Base-by-base conservation (phyloP, 2,888 invertebrate genomes). In the Marronus borbonicus region DNA sequence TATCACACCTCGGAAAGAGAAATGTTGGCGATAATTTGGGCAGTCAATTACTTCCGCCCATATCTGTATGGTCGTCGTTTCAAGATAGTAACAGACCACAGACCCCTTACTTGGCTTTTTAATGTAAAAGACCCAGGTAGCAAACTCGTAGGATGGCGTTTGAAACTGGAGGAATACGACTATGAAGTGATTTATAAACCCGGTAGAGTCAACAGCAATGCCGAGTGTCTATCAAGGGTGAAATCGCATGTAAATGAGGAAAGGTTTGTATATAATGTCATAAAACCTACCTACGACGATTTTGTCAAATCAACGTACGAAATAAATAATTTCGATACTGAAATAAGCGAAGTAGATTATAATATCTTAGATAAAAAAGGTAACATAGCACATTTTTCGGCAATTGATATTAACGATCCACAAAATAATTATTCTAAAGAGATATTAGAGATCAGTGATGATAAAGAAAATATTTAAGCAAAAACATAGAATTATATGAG, bases 1-100 rank as follows among this genome's bases (percentile, higher is more conserved):
- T 88, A 88, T 78, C 81, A 81, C 1, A 86, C 86, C 0, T 87
- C 82, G 0, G 87, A 89, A 82, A 83, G 83, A 64, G 87, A 88
- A 83, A 77, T 72, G 58, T 44, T 76, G n/a, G 76, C 65, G 5
- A 66, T 76, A 0, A 17, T 76, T 17, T 76, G 52, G 76, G 3
- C 64, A 20, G 49, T 44, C 0, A 84, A 86, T 81, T 82, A 86
- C 78, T 88, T 87, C 79, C 28, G 86, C 49, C 86, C 87, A 3
- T 88, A 88, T 76, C 70, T 88, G 2, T 87, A 83, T 76, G 88
- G 87, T 17, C 81, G 83, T 49, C 81, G 85, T 79, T 88, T 88
- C 72, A 81, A 52, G 10, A 83, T 88, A 12, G 28, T 84, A 3
- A 88, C 84, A 0, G 87, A 88, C 77, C 88, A 88, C 77, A 76